phyloP scores from a whole-genome alignment of 2,797 vertebrate genomes.

The Otolemur crassicaudatus region DNA sequence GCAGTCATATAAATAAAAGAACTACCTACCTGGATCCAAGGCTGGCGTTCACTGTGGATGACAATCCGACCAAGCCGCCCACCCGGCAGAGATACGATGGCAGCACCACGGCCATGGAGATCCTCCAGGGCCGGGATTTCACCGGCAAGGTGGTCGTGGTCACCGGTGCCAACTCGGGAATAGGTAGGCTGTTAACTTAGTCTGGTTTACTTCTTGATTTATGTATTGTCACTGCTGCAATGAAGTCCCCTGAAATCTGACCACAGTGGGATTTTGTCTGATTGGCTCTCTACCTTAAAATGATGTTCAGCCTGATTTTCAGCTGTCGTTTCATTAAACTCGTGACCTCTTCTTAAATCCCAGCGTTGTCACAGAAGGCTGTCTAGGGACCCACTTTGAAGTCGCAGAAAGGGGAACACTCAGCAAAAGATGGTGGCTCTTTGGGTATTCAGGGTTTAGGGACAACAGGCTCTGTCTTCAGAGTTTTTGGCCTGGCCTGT shows the following conservation, averaged over 20 bases:
- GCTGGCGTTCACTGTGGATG: slow-evolving; percentile 97
- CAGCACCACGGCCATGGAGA: slow-evolving; percentile 95
- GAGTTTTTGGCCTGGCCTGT: slow-evolving; percentile 40
- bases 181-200: slow-evolving; percentile 91
- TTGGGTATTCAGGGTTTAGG: slow-evolving; percentile 28
- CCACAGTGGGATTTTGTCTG: neutral
- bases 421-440: neutral
- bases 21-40: slow-evolving; percentile 97
- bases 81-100: slow-evolving; percentile 94
- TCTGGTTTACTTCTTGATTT: neutral
- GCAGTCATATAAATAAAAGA: slow-evolving; percentile 98
- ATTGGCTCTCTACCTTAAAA: neutral
- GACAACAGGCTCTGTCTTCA: neutral
- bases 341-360: neutral
- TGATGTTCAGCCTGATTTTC: neutral
- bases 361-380: neutral
- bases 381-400: neutral
- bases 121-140: slow-evolving; percentile 95
- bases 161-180: slow-evolving; percentile 95
- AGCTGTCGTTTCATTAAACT: neutral
- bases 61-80: slow-evolving; percentile 92
- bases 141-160: slow-evolving; percentile 94
- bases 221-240: neutral
- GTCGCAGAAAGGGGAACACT: slow-evolving; percentile 14
- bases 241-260: neutral